phyloP scores from a whole-genome alignment of 2,113 vertebrate genomes.

The Hippopotamus amphibius region DNA sequence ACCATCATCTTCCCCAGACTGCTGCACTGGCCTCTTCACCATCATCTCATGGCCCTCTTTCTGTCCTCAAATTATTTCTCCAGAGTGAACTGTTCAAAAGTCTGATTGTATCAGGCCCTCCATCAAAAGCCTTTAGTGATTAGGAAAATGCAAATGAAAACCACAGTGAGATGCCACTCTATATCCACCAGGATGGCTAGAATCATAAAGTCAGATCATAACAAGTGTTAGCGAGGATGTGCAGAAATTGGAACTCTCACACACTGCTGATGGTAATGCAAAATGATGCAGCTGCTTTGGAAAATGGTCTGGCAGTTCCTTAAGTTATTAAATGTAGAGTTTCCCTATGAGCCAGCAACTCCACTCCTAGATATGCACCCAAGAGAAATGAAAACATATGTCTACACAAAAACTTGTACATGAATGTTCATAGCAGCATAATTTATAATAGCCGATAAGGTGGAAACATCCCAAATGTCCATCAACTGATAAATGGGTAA shows the following conservation, averaged over 20 bases:
- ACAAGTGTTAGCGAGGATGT: not conserved
- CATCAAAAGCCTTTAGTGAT: slow-evolving; percentile 42
- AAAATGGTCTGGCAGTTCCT: not conserved
- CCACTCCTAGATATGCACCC: not conserved
- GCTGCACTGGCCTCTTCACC: not conserved
- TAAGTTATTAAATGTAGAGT: not conserved
- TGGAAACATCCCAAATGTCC: not conserved
- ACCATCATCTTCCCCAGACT: not conserved
- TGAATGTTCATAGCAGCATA: not conserved
- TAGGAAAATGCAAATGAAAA: slow-evolving; percentile 2
- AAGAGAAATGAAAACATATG: not conserved
- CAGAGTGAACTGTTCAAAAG: not conserved
- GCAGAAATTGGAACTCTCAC: not conserved
- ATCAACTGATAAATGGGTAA: not conserved
- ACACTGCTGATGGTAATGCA: not conserved
- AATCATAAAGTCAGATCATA: not conserved
- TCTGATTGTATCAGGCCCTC: not conserved
- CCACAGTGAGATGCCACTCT: not conserved
- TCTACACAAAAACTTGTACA: not conserved
- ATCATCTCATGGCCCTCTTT: not conserved
- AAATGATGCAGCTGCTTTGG: not conserved
- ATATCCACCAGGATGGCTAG: not conserved
- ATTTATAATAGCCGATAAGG: not conserved
- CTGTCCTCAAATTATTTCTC: slow-evolving; percentile 24
- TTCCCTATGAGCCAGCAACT: not conserved